Base-by-base conservation (phyloP, 2,797 vertebrate species). In the Merluccius polli region DNA sequence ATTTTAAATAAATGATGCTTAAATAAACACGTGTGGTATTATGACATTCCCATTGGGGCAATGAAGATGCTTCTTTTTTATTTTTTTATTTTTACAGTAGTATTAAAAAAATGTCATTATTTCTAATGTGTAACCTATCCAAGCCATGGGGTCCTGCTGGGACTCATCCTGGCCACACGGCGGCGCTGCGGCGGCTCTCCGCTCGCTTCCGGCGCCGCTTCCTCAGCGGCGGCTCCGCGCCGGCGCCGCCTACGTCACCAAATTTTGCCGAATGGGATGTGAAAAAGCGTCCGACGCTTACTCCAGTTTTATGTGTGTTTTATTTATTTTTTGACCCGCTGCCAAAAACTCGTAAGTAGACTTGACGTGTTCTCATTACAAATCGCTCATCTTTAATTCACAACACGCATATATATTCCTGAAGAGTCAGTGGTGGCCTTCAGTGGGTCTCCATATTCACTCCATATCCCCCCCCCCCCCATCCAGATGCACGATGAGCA, bases 191-290 rank as follows among this genome's bases (percentile, higher is more conserved):
- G 2, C 2, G 4, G 6, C 4, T 44, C n/a, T 3, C 16, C 13
- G 18, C 36, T 41, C 3, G 13, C 31, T 52, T 71, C 81, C 75
- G 72, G 86, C 86, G 21, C 6, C 70, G 67, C 11, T 4, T n/a
- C 35, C 48, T 12, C 27, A 21, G 0, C 44, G 1, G 10, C 75
- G 35, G 76, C 38, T 72, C 24, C 31, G 63, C 38, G 2, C 79
- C 78, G 74, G 52, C 52, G 29, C 18, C 90, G 90, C 77, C 78
- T 90, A 94, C 93, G 93, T 94, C 94, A 94, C 89, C 94, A 93
- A 79, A 86, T 91, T 90, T 82, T 74, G 79, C 71, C 75, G 77
- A 82, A 76, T 81, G 82, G 79, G 71, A 88, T 90, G n/a, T n/a
- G 87, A 79, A 79, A 78, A 78, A 78, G 79, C 75, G 87, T 89